A percentile compares a stretch with the other conserved stretches of the same genome.
Evolutionary conservation across 2,113 vertebrate genomes (phyloP).

Genomic region (Osmerus eperlanus): DNA sequence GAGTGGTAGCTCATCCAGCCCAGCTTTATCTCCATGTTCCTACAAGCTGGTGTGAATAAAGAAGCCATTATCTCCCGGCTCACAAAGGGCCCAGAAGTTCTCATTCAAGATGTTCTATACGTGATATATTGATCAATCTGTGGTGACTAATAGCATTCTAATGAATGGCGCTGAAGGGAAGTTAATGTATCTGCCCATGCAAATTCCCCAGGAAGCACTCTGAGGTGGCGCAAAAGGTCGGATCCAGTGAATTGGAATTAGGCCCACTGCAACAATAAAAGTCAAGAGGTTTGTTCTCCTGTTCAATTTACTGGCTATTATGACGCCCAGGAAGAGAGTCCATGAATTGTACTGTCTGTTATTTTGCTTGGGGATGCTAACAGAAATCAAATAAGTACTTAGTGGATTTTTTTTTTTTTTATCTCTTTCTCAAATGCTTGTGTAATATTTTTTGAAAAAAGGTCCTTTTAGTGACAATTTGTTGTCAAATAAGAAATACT

Average conservation of each 20-base stretch:
- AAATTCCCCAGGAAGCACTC: slow-evolving; percentile 83
- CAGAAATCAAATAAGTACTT: no score
- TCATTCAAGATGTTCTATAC: slow-evolving; percentile 90
- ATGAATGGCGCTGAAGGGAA: slow-evolving; percentile 78
- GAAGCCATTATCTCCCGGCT: slow-evolving; percentile 87
- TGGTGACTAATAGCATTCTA: slow-evolving; percentile 84
- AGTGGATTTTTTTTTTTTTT: no score
- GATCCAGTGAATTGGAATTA: slow-evolving; percentile 81
- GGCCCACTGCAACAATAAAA: slow-evolving; percentile 80
- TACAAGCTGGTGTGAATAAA: slow-evolving; percentile 93
- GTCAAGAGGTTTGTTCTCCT: slow-evolving; percentile 76
- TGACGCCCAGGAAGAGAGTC: slow-evolving; percentile 60
- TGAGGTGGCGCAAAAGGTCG: slow-evolving; percentile 76
- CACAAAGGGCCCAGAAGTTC: slow-evolving; percentile 89
- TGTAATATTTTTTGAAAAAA: no score
- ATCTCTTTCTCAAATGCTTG: no score
- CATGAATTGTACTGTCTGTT: background rate
- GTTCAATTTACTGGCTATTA: slow-evolving; percentile 77
- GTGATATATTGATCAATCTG: slow-evolving; percentile 95
- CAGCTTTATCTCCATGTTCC: slow-evolving; percentile 92
- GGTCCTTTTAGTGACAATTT: no score
- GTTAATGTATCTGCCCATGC: slow-evolving; percentile 84
- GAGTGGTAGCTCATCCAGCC: slow-evolving; percentile 81
- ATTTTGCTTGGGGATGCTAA: background rate
- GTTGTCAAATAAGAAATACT: background rate